These are phyloP conservation scores for Odontocolon sp. DNA, from an alignment of 2,888 invertebrate genomes.

Conservation along the genomic window DNA sequence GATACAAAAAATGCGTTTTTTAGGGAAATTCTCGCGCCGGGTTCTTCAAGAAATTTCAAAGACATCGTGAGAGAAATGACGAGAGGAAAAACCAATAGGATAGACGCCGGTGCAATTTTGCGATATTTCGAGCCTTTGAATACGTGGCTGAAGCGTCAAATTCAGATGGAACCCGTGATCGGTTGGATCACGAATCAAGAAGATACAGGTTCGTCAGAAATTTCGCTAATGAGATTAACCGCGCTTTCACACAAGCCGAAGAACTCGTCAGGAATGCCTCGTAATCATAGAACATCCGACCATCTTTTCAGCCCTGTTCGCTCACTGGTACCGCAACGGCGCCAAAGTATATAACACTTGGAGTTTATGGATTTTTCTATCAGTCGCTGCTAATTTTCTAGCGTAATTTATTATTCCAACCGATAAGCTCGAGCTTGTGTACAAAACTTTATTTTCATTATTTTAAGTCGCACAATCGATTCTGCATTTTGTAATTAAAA, in stretches of 20 bases:
- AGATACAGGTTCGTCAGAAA: constrained; percentile 82
- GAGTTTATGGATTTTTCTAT: constrained; percentile 9
- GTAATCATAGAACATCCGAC: constrained; percentile 67
- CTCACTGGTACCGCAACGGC: constrained; percentile 75
- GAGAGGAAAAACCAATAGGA: constrained; percentile 86
- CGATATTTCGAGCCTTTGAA: constrained; percentile 92
- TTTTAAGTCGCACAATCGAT: no score
- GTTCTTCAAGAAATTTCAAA: constrained; percentile 86
- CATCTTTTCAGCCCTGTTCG: constrained; percentile 77
- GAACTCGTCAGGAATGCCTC: constrained; percentile 57
- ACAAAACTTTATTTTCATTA: no score
- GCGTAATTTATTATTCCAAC: background rate
- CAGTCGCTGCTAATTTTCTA: background rate
- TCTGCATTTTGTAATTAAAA: no score
- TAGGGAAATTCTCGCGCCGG: constrained; percentile 87
- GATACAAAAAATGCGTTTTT: background rate
- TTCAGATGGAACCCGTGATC: constrained; percentile 86
- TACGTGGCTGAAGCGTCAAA: constrained; percentile 89
- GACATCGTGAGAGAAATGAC: constrained; percentile 89
- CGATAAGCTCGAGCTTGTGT: background rate
- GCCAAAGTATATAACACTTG: constrained; percentile 38
- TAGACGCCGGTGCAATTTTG: constrained; percentile 89
- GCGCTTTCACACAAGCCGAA: background rate
- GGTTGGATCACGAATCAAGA: constrained; percentile 89
- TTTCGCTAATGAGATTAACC: background rate